Evolutionary conservation across 2,797 vertebrate species (phyloP).

Genomic region (Toxotes lorentzi): DNA sequence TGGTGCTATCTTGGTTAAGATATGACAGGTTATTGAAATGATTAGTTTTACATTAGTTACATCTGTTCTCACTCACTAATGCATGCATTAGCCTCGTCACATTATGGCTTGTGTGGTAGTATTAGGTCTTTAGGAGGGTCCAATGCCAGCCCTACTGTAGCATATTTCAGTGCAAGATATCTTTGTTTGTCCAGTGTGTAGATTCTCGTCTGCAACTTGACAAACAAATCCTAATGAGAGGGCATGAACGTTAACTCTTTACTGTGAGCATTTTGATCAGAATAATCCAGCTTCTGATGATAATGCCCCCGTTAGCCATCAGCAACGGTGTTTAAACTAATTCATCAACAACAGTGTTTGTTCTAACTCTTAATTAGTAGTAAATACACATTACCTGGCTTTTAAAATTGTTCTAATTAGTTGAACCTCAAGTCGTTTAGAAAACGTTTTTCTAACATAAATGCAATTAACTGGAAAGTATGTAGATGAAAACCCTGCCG

Average conservation of each 20-base stretch:
- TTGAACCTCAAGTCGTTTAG: conserved; percentile 6
- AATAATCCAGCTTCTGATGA: conserved; percentile 15
- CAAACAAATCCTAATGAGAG: conserved; percentile 12
- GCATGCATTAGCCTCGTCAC: conserved; percentile 40
- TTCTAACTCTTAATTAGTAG: background rate
- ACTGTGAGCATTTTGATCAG: conserved; percentile 25
- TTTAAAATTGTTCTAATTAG: background rate
- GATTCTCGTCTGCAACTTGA: conserved; percentile 7
- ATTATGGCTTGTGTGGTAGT: conserved; percentile 30
- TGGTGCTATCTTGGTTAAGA: conserved; percentile 66
- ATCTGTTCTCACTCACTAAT: conserved; percentile 41
- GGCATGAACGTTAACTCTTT: background rate
- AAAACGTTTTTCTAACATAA: background rate
- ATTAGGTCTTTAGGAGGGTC: conserved; percentile 50
- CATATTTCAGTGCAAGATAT: conserved; percentile 26
- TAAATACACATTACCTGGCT: conserved; percentile 8
- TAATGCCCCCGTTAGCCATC: background rate
- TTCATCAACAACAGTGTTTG: conserved; percentile 20
- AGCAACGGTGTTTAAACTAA: conserved; percentile 5
- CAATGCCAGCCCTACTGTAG: conserved; percentile 54
- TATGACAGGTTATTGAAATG: conserved; percentile 36
- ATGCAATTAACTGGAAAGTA: background rate
- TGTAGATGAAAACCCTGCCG: background rate
- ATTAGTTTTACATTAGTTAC: conserved; percentile 30
- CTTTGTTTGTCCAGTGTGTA: background rate